Evolutionary conservation across 2,113 vertebrate genomes (phyloP), one percentile per base, ranked within the genome.

Genomic region (Sinocyclocheilus anophthalmus): DNA sequence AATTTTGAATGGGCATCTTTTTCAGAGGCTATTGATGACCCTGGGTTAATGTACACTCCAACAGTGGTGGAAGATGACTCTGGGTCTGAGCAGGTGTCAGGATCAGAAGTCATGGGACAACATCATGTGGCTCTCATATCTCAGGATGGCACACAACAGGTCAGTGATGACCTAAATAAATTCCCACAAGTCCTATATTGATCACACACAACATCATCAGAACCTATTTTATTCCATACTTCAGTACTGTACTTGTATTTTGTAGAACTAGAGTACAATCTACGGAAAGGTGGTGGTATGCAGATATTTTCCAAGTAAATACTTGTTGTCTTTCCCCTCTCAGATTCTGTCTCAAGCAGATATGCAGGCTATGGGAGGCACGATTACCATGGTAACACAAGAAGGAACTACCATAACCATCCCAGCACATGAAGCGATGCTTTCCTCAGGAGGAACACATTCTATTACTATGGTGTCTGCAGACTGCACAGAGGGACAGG

Each of bases 391-490:
- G 98, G 98, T 99, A 83, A 99, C 98, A 20, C 98, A 99, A 83
- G 98, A 99, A 90, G 98, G 98, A 92, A 99, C 97, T 0, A 99
- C 98, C 81, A 99, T 99, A 92, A 99, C 98, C 1, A 97, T 99
- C 86, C 98, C 98, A 39, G 94, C 98, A 48, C 97, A 99, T 0
- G 97, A 98, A 1, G 95, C 96, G 0, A 95, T 96, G 90, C 96
- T 99, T 92, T 94, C 97, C 30, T 94, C 96, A 2, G 96, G 96
- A 37, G 97, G 96, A 59, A 92, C 96, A 24, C 97, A 99, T 87
- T 96, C 97, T 0, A 97, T 99, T 85, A 97, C 97, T 5, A 98
- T 99, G 97, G 97, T 99, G 76, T 97, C 97, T 13, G 94, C 97
- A 0, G 97, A 99, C 85, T 96, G 97, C 84, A 94, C 96, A 0